phyloP scores from a whole-genome alignment of 2,888 invertebrate species.

The Punctoribates punctum region DNA sequence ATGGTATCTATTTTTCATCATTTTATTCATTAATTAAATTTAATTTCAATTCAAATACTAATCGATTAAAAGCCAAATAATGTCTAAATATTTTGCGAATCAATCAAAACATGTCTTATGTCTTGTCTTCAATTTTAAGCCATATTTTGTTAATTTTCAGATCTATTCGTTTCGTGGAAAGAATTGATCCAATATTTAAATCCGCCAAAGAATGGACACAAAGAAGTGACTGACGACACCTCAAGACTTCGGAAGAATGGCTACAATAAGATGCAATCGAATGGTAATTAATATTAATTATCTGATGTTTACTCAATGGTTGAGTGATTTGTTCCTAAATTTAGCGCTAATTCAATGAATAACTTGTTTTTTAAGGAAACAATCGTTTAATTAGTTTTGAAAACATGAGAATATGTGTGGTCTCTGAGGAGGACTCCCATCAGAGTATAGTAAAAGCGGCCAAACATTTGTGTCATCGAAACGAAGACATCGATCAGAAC shows the following conservation, averaged over 20 bases:
- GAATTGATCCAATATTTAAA: background rate
- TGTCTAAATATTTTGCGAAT: background rate
- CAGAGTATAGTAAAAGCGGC: constrained; percentile 32
- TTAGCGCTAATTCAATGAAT: background rate
- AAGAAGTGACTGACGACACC: background rate
- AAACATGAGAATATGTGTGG: background rate
- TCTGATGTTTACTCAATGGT: background rate
- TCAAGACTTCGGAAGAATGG: background rate
- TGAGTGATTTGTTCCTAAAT: background rate
- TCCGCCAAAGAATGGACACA: background rate
- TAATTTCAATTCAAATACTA: too few relatives aligned
- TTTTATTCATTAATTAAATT: background rate
- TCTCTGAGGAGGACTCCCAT: background rate
- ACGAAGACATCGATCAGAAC: background rate
- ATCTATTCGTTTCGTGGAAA: background rate
- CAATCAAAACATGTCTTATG: background rate
- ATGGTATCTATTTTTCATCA: background rate
- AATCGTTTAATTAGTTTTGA: constrained; percentile 8
- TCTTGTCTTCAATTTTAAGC: background rate
- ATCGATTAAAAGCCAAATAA: background rate
- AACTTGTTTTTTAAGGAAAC: background rate
- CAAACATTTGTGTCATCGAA: background rate
- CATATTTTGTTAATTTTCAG: background rate
- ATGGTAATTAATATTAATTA: background rate
- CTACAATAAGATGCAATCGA: background rate